Base-by-base conservation (phyloP, 2,113 vertebrate genomes). In the Mixornis gularis region DNA sequence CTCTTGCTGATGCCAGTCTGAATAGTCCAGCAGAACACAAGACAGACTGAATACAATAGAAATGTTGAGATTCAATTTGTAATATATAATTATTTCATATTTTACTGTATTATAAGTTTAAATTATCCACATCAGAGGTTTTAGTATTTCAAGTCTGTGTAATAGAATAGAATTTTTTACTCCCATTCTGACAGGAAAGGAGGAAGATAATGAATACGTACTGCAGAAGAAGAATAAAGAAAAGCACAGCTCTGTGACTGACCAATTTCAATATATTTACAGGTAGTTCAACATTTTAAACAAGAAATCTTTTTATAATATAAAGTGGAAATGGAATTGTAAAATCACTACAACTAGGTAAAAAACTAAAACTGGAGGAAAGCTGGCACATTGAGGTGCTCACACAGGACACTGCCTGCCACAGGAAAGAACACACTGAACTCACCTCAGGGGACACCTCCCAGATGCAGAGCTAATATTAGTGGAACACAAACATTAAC, bases 271-370 rank as follows among this genome's bases (percentile, higher is more conserved):
- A 72, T 72, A 48, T 63, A 60, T 64, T 93, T 92, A 82, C 64
- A 80, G 80, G 76, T 24, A 78, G 64, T 51, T 85, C 49, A 92
- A 84, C 76, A 58, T 88, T 95, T 93, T 72, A 64, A 94, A 88
- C 34, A 59, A 73, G 68, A 89, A 89, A 64, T 30, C 9, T 53
- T 79, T 55, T 58, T 51, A 46, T 30, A 84, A 46, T n/a, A 64
- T 17, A 41, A 71, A 86, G 17, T 38, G 44, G 27, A 86, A 95
- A 71, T 46, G 3, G 36, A 49, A 64, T 71, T 81, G 20, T 19
- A 77, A 95, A 94, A 79, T 88, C 0, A 70, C n/a, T 78, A 46
- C 18, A 72, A 10, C 13, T 58, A 51, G 55, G 3, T 51, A 60
- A 86, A 76, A 70, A 92, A n/a, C 29, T 88, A 12, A 79, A 63